Conservation (phyloP, 2,888 invertebrate species). For the Pseudoips prasinana region DNA sequence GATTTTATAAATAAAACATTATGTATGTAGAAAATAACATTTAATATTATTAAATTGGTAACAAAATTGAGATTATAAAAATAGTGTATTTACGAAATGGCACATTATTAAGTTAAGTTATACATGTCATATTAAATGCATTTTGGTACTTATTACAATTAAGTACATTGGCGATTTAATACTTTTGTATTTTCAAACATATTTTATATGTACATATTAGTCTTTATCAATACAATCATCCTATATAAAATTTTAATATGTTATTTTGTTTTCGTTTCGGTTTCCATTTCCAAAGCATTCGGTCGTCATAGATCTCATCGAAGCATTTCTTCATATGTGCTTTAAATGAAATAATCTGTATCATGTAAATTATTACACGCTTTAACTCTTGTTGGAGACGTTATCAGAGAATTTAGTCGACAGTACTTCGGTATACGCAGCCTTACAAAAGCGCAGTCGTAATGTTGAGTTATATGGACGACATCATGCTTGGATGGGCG, state of each 20-base stretch:
- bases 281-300: conserved; percentile 23
- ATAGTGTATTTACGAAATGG: conserved; percentile 43
- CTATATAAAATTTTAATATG: conserved; percentile 22
- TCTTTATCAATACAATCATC: conserved; percentile 28
- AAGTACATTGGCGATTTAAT: conserved; percentile 20
- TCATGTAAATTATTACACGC: neutral
- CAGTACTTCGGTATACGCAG: neutral
- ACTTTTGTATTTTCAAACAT: conserved; percentile 22
- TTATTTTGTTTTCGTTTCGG: conserved; percentile 33
- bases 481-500: conserved; percentile 14
- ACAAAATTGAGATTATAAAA: conserved; percentile 45
- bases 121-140: conserved; percentile 48
- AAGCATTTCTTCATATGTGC: conserved; percentile 8
- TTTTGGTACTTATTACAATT: conserved; percentile 41
- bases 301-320: conserved; percentile 10
- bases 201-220: conserved; percentile 35
- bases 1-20: too few species aligned
- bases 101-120: conserved; percentile 46
- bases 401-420: neutral
- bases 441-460: neutral
- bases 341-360: neutral
- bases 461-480: conserved; percentile 9
- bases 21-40: conserved; percentile 22
- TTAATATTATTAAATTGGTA: conserved; percentile 41
- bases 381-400: neutral